These are phyloP conservation scores for Parapristionchus giblindavisi DNA, from an alignment of 2,888 invertebrate genomes.

Conservation along the genomic window DNA sequence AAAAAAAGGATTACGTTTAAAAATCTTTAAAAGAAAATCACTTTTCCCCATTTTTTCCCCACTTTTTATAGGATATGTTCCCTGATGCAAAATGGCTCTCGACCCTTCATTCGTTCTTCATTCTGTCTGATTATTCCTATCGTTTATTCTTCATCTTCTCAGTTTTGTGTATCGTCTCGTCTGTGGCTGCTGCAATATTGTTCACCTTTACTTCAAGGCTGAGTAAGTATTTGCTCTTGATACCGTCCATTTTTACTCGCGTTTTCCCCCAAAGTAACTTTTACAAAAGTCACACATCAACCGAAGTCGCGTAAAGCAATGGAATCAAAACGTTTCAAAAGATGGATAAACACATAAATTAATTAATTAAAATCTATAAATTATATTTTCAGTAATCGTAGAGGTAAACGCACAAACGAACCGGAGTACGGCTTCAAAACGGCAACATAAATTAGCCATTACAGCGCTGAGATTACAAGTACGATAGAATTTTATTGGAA, in stretches of 20 bases:
- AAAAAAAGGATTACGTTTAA: too few species aligned
- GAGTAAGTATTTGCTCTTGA: background rate
- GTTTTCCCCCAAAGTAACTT: too few species aligned
- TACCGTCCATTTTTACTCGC: background rate
- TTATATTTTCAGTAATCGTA: constrained; percentile 3
- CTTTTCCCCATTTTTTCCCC: too few species aligned
- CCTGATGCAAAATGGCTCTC: background rate
- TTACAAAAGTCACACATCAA: too few species aligned
- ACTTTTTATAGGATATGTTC: constrained; percentile 1
- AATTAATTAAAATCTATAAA: background rate
- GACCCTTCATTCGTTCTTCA: background rate
- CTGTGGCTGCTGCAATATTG: background rate
- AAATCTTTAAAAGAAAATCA: too few species aligned
- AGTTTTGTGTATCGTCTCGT: background rate
- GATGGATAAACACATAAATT: too few species aligned
- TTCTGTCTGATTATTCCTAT: background rate
- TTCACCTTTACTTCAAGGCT: background rate
- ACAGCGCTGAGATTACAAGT: constrained; percentile 7
- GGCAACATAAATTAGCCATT: background rate
- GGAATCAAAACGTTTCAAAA: too few species aligned
- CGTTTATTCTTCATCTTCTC: background rate
- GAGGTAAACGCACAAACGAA: constrained; percentile 1
- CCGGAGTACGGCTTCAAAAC: background rate
- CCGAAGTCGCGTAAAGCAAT: too few species aligned
- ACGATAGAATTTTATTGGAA: background rate